Evolutionary conservation across 2,113 vertebrate genomes (phyloP).

Genomic region (Noctilio leporinus): DNA sequence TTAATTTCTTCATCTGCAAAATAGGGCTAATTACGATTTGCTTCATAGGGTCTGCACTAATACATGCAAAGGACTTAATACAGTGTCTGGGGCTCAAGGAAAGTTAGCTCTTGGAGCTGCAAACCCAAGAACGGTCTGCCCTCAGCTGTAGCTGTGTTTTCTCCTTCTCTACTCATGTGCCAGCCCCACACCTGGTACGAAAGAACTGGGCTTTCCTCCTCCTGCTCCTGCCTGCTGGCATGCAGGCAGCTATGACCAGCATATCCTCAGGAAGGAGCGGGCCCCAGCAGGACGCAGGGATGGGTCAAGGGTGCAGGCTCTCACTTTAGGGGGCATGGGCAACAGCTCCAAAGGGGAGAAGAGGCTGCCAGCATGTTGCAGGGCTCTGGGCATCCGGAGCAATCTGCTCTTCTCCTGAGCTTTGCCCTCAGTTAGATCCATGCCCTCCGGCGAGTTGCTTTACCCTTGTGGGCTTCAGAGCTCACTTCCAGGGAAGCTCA

Average conservation of each 20-base stretch:
- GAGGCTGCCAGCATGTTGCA: neutral
- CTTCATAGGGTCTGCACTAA: neutral
- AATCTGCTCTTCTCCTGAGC: neutral
- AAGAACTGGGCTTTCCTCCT: neutral
- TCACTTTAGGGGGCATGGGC: neutral
- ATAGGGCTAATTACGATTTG: neutral
- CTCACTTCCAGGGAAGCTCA: neutral
- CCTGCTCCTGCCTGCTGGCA: neutral
- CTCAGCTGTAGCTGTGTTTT: neutral
- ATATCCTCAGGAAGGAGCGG: neutral
- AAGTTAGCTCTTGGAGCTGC: neutral
- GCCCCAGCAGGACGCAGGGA: neutral
- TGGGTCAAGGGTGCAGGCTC: neutral
- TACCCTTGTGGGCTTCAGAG: neutral
- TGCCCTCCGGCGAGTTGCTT: neutral
- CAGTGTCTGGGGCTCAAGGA: neutral
- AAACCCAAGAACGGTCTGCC: neutral
- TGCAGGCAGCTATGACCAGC: neutral
- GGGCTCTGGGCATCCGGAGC: neutral
- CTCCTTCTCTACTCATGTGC: neutral
- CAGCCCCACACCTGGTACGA: neutral
- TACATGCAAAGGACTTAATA: neutral
- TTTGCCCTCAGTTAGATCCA: neutral
- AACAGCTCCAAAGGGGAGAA: neutral
- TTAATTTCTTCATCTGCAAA: slow-evolving; percentile 28